phyloP scores from a whole-genome alignment of 2,113 vertebrate species.

The Limnothrissa miodon region DNA sequence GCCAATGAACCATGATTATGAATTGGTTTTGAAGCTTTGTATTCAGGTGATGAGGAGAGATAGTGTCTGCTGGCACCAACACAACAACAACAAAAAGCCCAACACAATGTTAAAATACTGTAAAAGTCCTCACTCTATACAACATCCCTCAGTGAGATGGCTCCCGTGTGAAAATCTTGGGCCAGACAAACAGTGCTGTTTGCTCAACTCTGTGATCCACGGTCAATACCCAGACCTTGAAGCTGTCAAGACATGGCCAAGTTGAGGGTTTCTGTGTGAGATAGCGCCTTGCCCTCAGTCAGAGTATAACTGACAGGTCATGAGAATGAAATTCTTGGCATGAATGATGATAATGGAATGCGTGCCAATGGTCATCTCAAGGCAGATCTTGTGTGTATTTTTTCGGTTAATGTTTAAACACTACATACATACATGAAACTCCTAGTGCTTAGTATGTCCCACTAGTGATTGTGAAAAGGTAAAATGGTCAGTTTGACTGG shows the following conservation, averaged over 20 bases:
- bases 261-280: background rate
- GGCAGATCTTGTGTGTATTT: background rate
- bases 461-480: background rate
- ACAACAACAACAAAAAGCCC: background rate
- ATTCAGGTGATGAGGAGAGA: background rate
- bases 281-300: background rate
- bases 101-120: background rate
- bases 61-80: background rate
- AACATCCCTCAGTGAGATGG: background rate
- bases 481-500: background rate
- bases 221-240: background rate
- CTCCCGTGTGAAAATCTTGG: conserved; percentile 9
- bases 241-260: background rate
- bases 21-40: background rate
- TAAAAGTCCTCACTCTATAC: background rate
- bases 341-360: background rate
- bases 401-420: conserved; percentile 9
- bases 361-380: background rate
- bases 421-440: background rate
- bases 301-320: background rate
- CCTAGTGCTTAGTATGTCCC: background rate
- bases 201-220: background rate
- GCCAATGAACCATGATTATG: background rate
- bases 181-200: conserved; percentile 6
- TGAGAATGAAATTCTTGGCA: background rate